phyloP scores from a whole-genome alignment of 2,113 vertebrate genomes.

The Scalopus aquaticus region DNA sequence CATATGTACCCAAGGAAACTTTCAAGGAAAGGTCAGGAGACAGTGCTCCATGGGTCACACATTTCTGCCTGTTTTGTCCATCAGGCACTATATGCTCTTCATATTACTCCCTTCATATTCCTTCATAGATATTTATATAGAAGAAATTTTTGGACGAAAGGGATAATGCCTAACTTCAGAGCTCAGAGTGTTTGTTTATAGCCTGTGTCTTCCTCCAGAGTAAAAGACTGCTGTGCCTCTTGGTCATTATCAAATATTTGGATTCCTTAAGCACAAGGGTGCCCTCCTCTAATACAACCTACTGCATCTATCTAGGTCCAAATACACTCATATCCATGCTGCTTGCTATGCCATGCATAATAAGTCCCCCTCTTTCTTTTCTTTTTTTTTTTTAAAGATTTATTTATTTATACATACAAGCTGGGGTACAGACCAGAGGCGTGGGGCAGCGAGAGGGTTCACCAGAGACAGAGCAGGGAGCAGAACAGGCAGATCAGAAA shows the following conservation, averaged over 20 bases:
- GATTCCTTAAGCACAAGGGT: not conserved
- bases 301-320: not conserved
- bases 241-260: not conserved
- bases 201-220: not conserved
- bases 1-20: not conserved
- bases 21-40: not conserved
- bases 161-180: not conserved
- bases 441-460: too few relatives aligned
- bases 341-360: not conserved
- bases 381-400: too few relatives aligned
- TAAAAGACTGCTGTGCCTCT: not conserved
- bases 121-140: not conserved
- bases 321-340: too few relatives aligned
- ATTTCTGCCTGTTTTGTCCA: not conserved
- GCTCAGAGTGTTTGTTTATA: too few relatives aligned
- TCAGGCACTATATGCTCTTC: not conserved
- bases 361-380: not conserved
- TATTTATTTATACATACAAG: too few relatives aligned
- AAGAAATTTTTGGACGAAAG: not conserved
- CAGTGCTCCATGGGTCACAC: not conserved
- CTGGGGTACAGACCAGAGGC: too few relatives aligned
- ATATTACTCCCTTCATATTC: not conserved
- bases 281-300: not conserved
- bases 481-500: too few relatives aligned
- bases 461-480: too few relatives aligned